Evolutionary conservation across 2,888 invertebrate genomes (phyloP).

Genomic region (Sesamia inferens): DNA sequence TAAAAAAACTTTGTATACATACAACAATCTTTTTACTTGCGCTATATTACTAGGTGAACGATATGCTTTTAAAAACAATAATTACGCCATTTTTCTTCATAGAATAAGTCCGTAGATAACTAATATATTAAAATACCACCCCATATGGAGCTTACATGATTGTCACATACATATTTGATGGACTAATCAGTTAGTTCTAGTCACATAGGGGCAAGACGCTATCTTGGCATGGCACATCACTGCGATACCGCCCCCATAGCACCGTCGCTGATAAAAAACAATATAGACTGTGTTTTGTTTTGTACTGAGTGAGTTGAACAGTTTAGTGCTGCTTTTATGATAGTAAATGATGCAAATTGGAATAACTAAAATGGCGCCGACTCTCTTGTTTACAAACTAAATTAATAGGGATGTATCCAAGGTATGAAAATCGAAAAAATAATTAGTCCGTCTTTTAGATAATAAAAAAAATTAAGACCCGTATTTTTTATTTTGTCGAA

Average conservation of each 20-base stretch:
- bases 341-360: not conserved
- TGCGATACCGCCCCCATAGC: conserved; percentile 71
- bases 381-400: no score
- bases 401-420: no score
- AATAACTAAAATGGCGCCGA: not conserved
- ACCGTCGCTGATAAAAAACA: conserved; percentile 69
- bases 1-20: no score
- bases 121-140: not conserved
- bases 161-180: conserved; percentile 61
- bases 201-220: conserved; percentile 61
- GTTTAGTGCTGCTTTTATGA: conserved; percentile 16
- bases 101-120: not conserved
- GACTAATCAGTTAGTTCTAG: conserved; percentile 57
- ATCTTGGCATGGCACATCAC: conserved; percentile 55
- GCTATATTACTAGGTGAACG: no score
- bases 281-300: conserved; percentile 60
- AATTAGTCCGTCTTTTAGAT: no score
- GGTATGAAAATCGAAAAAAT: no score
- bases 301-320: conserved; percentile 42
- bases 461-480: no score
- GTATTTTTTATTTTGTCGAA: no score
- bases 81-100: not conserved
- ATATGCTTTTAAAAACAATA: no score
- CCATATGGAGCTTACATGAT: conserved; percentile 23
- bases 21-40: no score